Percentiles rank a stretch among this genome's conserved stretches.
Evolutionary conservation across 2,797 vertebrate species (phyloP).

Genomic region (Microctenopoma stevenorrisi): DNA sequence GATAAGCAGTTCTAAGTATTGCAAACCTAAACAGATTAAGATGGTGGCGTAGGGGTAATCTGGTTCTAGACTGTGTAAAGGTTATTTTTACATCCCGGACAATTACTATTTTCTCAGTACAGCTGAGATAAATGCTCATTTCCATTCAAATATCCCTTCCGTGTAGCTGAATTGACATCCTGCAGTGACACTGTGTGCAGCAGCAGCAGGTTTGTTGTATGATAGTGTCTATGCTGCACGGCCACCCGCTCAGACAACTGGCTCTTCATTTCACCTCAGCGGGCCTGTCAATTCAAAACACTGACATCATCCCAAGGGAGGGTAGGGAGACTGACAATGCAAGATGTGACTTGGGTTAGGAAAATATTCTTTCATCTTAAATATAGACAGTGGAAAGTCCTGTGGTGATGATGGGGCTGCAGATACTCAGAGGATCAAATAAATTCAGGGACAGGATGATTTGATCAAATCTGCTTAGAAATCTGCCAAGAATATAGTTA

Average conservation of each 20-base stretch:
- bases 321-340: slow-evolving; percentile 38
- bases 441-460: not conserved
- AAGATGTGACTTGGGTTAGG: slow-evolving; percentile 56
- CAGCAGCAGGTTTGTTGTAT: slow-evolving; percentile 5
- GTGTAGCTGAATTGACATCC: slow-evolving; percentile 6
- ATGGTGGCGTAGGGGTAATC: too few relatives aligned
- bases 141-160: not conserved
- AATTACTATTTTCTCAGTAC: not conserved
- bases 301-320: slow-evolving; percentile 72
- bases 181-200: slow-evolving; percentile 11
- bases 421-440: not conserved
- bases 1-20: not conserved
- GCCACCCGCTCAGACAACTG: slow-evolving; percentile 63
- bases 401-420: not conserved
- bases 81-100: not conserved
- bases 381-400: slow-evolving; percentile 17
- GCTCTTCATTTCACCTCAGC: slow-evolving; percentile 55
- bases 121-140: not conserved
- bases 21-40: not conserved
- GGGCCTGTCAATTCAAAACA: slow-evolving; percentile 64
- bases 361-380: slow-evolving; percentile 66
- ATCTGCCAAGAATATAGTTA: not conserved
- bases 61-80: not conserved
- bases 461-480: too few relatives aligned
- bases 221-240: slow-evolving; percentile 52